Evolutionary conservation across 2,888 invertebrate species (phyloP).

Genomic region (Tinea pellionella): DNA sequence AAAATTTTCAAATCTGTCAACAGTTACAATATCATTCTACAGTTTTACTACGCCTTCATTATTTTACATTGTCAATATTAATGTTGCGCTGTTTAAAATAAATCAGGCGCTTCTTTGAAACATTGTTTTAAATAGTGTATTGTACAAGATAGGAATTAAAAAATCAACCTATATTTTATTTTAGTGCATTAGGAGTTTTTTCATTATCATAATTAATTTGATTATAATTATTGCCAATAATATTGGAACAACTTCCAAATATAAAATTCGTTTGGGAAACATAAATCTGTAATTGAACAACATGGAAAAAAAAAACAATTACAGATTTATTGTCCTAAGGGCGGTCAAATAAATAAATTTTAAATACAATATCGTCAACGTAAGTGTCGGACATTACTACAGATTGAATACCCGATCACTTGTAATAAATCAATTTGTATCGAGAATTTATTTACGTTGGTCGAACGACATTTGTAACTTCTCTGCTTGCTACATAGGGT

Average conservation of each 20-base stretch:
- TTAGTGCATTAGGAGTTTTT: no score
- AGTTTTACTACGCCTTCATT: not conserved
- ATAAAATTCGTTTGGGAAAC: no score
- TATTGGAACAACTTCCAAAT: no score
- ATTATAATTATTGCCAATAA: no score
- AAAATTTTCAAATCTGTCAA: not conserved
- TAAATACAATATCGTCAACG: conserved; percentile 3
- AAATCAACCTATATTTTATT: no score
- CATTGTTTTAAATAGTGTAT: no score
- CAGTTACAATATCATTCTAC: not conserved
- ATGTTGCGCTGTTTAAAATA: not conserved
- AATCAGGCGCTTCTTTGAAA: not conserved
- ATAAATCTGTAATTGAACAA: no score
- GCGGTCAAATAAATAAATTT: conserved; percentile 2
- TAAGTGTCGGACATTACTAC: conserved; percentile 28
- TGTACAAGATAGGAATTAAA: no score
- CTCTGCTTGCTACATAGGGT: conserved; percentile 14
- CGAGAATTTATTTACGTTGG: conserved; percentile 38
- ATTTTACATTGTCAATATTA: not conserved
- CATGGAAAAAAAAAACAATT: no score
- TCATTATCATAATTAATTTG: no score
- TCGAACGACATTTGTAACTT: conserved; percentile 35
- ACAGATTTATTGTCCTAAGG: not conserved
- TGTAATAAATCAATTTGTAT: conserved; percentile 41
- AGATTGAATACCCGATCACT: conserved; percentile 26